Base-by-base conservation (phyloP, 2,113 vertebrate species). In the Cinclus mexicanus region DNA sequence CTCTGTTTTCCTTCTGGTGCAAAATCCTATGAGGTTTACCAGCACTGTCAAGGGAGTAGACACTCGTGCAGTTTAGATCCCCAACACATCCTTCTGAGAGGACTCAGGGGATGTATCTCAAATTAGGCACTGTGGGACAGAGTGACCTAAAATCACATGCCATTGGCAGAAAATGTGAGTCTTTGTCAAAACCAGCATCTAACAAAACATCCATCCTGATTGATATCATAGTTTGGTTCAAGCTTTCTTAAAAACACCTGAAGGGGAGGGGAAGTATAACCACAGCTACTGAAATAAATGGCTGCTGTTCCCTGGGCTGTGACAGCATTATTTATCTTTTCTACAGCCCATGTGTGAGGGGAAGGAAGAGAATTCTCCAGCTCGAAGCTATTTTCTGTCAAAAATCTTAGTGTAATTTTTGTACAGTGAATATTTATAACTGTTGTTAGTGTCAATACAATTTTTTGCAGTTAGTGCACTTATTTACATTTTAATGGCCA, bases 401-500 rank as follows among this genome's bases (percentile, higher is more conserved):
- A 87, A 55, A 85, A 41, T 93, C 84, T 80, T 89, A 33, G 74
- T 82, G 46, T 83, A 91, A 81, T 64, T 95, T 98, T 96, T 68
- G 53, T 72, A 83, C 81, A 76, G 89, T n/a, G 75, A 94, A 81
- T 95, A 95, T 96, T 96, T 96, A 85, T 93, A 93, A 89, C 74
- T 93, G 87, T 39, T 92, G 89, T 74, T 89, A 44, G 39, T 90
- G 75, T 94, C 83, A 94, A 76, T 85, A 77, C 89, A 94, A 83
- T 95, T 95, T 80, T 83, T 90, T 92, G 90, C 85, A 78, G 92
- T 92, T 93, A 94, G 79, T 94, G 72, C 42, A 39, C 83, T 88
- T 94, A 93, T 90, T 90, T 96, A 93, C 65, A 81, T 97, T 96
- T 97, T 94, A 97, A 97, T 97, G 79, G 91, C 65, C 53, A 46